phyloP scores from a whole-genome alignment of 1,140 invertebrate species.

The Plodia interpunctella region DNA sequence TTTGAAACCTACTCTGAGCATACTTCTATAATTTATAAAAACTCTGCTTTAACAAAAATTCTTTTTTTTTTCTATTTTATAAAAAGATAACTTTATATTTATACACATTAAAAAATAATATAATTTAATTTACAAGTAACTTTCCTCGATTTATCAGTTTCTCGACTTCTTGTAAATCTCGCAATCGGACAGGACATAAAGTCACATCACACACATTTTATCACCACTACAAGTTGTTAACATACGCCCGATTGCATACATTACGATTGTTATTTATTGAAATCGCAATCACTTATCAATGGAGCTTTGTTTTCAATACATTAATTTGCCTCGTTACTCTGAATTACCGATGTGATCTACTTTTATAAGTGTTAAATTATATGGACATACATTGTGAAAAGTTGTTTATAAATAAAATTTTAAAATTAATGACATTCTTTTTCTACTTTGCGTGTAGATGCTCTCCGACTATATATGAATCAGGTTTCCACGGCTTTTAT shows the following conservation, averaged over 20 bases:
- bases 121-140: not conserved
- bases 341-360: not conserved
- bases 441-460: too few relatives aligned
- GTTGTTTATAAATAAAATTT: too few relatives aligned
- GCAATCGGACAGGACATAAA: not conserved
- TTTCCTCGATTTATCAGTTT: not conserved
- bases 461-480: too few relatives aligned
- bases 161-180: slow-evolving; percentile 1
- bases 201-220: not conserved
- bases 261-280: slow-evolving; percentile 2
- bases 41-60: too few relatives aligned
- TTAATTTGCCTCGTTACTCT: not conserved
- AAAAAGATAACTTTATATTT: too few relatives aligned
- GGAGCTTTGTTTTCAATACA: not conserved
- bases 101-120: not conserved
- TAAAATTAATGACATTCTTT: too few relatives aligned
- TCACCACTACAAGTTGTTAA: slow-evolving; percentile 2
- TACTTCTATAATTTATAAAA: too few relatives aligned
- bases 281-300: not conserved
- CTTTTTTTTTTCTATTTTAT: too few relatives aligned
- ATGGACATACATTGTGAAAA: too few relatives aligned
- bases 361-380: not conserved
- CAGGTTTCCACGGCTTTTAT: too few relatives aligned
- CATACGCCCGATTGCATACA: slow-evolving; percentile 1
- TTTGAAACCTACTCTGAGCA: too few relatives aligned